Base-by-base conservation (phyloP, 92 coral and sea anemone genomes). In the Porites rus region DNA sequence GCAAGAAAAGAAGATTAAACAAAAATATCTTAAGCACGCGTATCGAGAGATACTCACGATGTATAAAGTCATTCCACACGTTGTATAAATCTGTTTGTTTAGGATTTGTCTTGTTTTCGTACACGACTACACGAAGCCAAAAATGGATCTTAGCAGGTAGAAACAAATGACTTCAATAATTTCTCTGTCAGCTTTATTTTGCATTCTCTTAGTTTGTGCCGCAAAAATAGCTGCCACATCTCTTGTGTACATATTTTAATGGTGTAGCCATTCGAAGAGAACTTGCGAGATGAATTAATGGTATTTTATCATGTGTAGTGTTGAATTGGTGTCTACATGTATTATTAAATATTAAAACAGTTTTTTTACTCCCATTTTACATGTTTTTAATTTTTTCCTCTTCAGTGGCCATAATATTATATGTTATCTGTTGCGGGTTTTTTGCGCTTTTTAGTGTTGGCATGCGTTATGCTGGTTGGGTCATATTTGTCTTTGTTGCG, bases 171-270 rank as follows among this genome's bases (percentile, higher is more conserved):
- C 19, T 81, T 25, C 10, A n/a, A 18, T 56, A 51, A 9, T 52
- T 51, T 4, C 14, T 24, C 28, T 56, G 25, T 11, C 20, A 17
- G 51, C 10, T n/a, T 51, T 31, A 28, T 22, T 28, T 54, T 58
- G 19, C 38, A 58, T 38, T n/a, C 38, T n/a, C 54, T 58, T 38
- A 18, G 21, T 24, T 50, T 11, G 21, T 53, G 60, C 24, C 43
- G 6, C 13, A 16, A 71, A 28, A 58, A 31, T 38, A 38, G 12
- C n/a, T 81, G 11, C 53, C 9, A 71, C 59, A 58, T 70, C 56
- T n/a, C 65, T 10, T 81, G 86, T 81, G 70, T 28, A 81, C 60
- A 81, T 81, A 69, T 72, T 58, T 71, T 25, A 68, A 80, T 53
- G 53, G 75, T 69, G 85, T 51, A 80, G 81, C 12, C 16, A 25